Evolutionary conservation across 2,888 invertebrate genomes (phyloP), one percentile per base, ranked within the genome.

Genomic region (Beris morrisii): DNA sequence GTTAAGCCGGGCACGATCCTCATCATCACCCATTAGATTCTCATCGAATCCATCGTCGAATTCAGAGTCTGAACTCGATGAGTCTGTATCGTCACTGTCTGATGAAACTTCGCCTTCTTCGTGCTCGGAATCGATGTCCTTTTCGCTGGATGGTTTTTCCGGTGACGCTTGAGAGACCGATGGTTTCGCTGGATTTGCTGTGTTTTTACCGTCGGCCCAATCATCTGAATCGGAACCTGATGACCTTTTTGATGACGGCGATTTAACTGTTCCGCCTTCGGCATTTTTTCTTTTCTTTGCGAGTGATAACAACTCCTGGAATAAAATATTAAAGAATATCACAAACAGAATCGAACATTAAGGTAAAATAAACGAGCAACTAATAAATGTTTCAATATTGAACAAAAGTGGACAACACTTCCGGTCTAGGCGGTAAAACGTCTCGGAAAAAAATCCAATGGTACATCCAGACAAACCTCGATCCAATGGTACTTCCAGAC

Each of bases 31-130:
- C 91, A 97, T 97, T 32, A 97, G 85, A 77, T 97, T 93, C 70
- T 97, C 97, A 78, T 97, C 97, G 74, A 93, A 96, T 70, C 97
- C 97, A 82, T 98, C 97, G 77, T 95, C 91, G 77, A 97, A 97
- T 79, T 96, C 95, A 72, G 91, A 91, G 70, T 93, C 90, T 64
- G 85, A 86, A 72, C 85, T 86, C 1, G 83, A 84, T 0, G 84
- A 83, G 65, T 84, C 85, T 61, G 55, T 59, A 66, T 86, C 85
- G 11, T 65, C 65, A 6, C 85, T 86, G 73, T 88, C 88, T 9
- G 87, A 86, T 0, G 92, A 92, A 0, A 95, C 94, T 82, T 95
- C 95, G 32, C 89, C 93, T 85, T 93, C 93, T 79, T 93, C 93
- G 0, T 90, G 90, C 74, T 93, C 93, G 61, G 90, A 90, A 73